These are phyloP conservation scores for Apis cerana DNA, from an alignment of 1,140 invertebrate species.

Conservation along the genomic window DNA sequence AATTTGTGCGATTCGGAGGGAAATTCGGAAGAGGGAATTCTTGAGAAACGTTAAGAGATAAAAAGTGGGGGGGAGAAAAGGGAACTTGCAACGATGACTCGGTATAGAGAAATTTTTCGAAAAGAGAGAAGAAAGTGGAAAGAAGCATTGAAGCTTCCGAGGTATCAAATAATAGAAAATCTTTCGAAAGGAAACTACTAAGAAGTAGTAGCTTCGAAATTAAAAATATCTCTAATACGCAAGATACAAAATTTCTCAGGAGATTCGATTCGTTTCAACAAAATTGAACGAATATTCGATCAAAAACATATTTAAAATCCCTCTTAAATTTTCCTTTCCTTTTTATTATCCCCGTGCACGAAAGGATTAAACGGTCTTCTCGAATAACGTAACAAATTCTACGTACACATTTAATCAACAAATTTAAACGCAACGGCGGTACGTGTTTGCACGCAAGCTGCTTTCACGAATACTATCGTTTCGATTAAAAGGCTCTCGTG, in stretches of 20 bases:
- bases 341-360: not conserved
- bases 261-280: too few relatives aligned
- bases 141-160: not conserved
- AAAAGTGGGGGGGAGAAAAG: not conserved
- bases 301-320: not conserved
- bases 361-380: not conserved
- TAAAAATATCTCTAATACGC: too few relatives aligned
- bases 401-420: constrained; percentile 34
- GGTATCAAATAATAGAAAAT: constrained; percentile 5
- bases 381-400: constrained; percentile 30
- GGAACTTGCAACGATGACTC: not conserved
- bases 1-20: not conserved
- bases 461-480: not conserved
- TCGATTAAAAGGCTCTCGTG: constrained; percentile 14
- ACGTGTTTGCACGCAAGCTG: constrained; percentile 28
- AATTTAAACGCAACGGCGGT: constrained; percentile 8
- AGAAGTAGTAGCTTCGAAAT: too few relatives aligned
- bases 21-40: not conserved
- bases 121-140: not conserved
- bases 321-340: not conserved
- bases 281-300: not conserved
- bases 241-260: too few relatives aligned
- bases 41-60: too few relatives aligned
- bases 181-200: too few relatives aligned
- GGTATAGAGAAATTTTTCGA: not conserved